Conservation (phyloP, 2,113 vertebrate species). For the Hystrix cristata region DNA sequence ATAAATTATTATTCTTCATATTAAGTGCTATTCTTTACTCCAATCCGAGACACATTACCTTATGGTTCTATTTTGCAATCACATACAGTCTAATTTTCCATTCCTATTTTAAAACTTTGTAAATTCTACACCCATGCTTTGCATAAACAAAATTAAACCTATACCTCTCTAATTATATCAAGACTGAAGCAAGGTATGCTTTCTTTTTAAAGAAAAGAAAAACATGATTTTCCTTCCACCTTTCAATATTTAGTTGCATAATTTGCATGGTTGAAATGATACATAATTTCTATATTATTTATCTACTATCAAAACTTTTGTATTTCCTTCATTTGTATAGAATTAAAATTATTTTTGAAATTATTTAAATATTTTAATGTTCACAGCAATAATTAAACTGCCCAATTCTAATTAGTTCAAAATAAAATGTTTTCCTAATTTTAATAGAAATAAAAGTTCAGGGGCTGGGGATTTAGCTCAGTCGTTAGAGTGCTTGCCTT, state of each 20-base stretch:
- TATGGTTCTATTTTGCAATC: neutral
- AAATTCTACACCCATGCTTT: slow-evolving; percentile 14
- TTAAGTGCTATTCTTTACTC: slow-evolving; percentile 48
- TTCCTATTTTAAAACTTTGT: slow-evolving; percentile 35
- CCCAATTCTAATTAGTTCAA: neutral
- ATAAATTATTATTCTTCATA: slow-evolving; percentile 58
- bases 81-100: neutral
- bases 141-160: slow-evolving; percentile 13
- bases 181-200: neutral
- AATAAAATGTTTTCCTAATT: neutral
- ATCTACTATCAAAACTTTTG: slow-evolving; percentile 2
- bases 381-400: neutral
- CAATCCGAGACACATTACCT: neutral
- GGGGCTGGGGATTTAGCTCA: too few relatives aligned
- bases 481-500: too few relatives aligned
- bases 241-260: neutral
- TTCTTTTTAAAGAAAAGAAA: slow-evolving; percentile 28
- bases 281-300: neutral
- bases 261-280: neutral
- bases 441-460: neutral
- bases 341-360: neutral
- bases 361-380: slow-evolving; percentile 21
- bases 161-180: slow-evolving; percentile 11
- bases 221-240: neutral
- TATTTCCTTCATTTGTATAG: neutral